Conservation (phyloP, 2,888 invertebrate genomes). For the Endotricha flammealis region DNA sequence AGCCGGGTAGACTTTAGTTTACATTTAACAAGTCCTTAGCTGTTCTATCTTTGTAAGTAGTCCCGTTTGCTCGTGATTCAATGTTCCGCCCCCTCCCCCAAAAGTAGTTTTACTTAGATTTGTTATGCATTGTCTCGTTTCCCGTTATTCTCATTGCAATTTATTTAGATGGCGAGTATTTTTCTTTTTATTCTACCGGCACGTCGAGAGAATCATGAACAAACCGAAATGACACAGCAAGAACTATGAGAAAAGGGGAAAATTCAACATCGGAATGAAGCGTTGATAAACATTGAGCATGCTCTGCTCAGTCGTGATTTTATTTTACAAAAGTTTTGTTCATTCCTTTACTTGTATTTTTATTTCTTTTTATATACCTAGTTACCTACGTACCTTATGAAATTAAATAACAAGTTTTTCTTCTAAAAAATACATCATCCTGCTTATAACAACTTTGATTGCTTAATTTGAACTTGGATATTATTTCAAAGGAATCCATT, state of each 20-base stretch:
- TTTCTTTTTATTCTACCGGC: background rate
- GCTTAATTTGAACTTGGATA: slow-evolving; percentile 49
- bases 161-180: too few species aligned
- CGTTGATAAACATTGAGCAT: slow-evolving; percentile 6
- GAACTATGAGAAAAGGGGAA: slow-evolving; percentile 17
- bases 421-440: background rate
- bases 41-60: slow-evolving; percentile 11
- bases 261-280: slow-evolving; percentile 20
- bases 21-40: slow-evolving; percentile 33
- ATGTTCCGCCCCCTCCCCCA: slow-evolving; percentile 1
- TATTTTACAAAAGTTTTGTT: slow-evolving; percentile 2
- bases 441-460: slow-evolving; percentile 46
- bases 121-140: background rate
- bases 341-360: background rate
- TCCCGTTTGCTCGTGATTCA: slow-evolving; percentile 7
- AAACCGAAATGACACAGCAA: slow-evolving; percentile 14
- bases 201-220: slow-evolving; percentile 9
- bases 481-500: slow-evolving; percentile 37
- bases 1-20: slow-evolving; percentile 43
- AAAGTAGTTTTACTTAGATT: slow-evolving; percentile 1
- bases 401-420: slow-evolving; percentile 9
- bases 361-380: background rate
- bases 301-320: background rate
- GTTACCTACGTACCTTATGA: background rate
- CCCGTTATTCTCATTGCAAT: too few species aligned